Conservation (phyloP, 2,888 invertebrate species). For the Chrysodeixis includens region DNA sequence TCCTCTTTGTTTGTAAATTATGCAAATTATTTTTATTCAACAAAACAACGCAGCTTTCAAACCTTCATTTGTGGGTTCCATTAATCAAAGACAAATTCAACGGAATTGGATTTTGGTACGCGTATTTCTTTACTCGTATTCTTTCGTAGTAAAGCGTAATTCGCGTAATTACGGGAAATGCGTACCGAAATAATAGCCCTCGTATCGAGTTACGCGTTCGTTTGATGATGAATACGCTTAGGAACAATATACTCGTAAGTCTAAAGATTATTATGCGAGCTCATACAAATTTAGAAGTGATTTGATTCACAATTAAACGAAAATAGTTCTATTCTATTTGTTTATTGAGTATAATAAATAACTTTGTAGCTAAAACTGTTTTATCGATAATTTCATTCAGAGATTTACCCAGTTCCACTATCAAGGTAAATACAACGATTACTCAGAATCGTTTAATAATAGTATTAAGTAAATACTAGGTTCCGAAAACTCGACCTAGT, state of each 20-base stretch:
- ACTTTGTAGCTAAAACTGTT: too few species aligned
- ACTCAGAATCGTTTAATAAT: too few species aligned
- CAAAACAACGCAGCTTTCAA: conserved; percentile 31
- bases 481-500: conserved; percentile 10
- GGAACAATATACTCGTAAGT: conserved; percentile 13
- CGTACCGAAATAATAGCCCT: conserved; percentile 51
- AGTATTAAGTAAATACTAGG: not conserved
- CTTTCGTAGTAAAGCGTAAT: conserved; percentile 53
- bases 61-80: conserved; percentile 42
- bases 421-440: too few species aligned
- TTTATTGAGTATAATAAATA: too few species aligned
- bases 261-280: conserved; percentile 22
- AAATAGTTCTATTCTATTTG: too few species aligned
- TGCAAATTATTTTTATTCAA: conserved; percentile 41
- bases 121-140: conserved; percentile 40
- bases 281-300: conserved; percentile 15
- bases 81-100: conserved; percentile 65
- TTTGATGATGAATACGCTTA: conserved; percentile 35
- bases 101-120: conserved; percentile 43
- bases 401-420: too few species aligned
- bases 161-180: conserved; percentile 57
- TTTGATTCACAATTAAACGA: conserved; percentile 15
- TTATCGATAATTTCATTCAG: too few species aligned
- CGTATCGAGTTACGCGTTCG: conserved; percentile 32
- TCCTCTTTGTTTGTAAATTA: conserved; percentile 41